Base-by-base conservation (phyloP, 2,888 invertebrate species). In the Drosophila glabriapex region DNA sequence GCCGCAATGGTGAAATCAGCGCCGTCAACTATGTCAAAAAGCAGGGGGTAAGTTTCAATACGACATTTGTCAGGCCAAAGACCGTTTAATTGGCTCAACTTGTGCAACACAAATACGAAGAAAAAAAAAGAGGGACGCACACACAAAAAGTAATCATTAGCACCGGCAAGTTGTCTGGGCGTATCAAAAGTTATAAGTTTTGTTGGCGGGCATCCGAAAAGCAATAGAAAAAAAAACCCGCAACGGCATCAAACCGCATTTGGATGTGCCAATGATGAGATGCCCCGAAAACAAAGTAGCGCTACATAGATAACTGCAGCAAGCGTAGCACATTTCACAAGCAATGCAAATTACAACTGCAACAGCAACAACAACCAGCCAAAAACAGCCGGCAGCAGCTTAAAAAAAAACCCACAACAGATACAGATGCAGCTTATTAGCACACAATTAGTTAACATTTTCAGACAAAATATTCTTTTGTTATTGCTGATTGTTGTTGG, bases 1-100 rank as follows among this genome's bases (percentile, higher is more conserved):
- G 93, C 75, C 82, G 84, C 65, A 92, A 90, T 79, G 93, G 93
- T 50, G 90, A 92, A 80, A 92, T 93, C 76, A 85, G 83, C 69
- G 79, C 87, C 64, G 88, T 85, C 59, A 91, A 91, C 78, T 90
- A 90, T 71, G 83, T 90, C 22, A 92, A 91, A 70, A 91, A 91
- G 71, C 76, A 89, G 80, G 85, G 91, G 91, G 93, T 93, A 90
- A 93, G 93, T 91, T 62, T 37, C 43, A 63, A 65, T 55, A 22
- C 22, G 7, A 63, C 31, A 70, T 76, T 68, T 72, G 60, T 73
- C 69, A 62, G 62, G 29, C 39, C 41, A 37, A 55, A 53, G 22
- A 72, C 29, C 68, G 58, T 46, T 68, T 77, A 74, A 63, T 72
- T 73, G 53, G 66, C 58, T 60, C 46, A 53, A 29, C 28, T 76